These are phyloP conservation scores for Microtus oregoni DNA, from an alignment of 2,113 vertebrate species.

Conservation along the genomic window DNA sequence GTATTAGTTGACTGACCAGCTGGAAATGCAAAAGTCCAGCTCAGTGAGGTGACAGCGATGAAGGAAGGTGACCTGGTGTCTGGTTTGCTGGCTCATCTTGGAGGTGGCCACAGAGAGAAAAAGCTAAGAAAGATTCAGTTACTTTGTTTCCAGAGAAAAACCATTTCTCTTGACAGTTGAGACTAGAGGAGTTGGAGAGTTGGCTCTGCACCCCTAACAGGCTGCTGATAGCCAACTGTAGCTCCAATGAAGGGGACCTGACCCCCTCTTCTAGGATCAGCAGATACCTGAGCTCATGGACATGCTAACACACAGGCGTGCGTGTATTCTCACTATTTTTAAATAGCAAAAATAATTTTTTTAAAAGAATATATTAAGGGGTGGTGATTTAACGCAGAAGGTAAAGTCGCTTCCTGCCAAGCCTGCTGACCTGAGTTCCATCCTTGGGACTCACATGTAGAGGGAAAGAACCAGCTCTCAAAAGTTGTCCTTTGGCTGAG, in stretches of 20 bases:
- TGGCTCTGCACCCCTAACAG: background rate
- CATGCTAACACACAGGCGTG: background rate
- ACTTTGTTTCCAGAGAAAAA: accelerated
- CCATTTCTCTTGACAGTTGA: background rate
- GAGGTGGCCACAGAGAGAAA: background rate
- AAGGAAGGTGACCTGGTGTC: background rate
- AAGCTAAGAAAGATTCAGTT: background rate
- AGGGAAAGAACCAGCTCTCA: background rate
- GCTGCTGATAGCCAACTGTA: background rate
- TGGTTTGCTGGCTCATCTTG: accelerated
- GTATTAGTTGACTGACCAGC: background rate
- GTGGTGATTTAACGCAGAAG: background rate
- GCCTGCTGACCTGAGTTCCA: background rate
- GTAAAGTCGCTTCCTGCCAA: background rate
- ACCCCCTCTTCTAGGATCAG: background rate
- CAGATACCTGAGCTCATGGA: background rate
- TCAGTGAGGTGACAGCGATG: background rate
- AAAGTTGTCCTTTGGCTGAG: background rate
- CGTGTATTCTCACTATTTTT: background rate
- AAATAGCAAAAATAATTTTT: background rate
- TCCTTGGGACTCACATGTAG: background rate
- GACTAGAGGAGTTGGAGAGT: background rate
- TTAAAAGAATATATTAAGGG: background rate
- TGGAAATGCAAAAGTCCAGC: background rate
- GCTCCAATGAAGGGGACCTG: background rate